Base-by-base conservation (phyloP, 2,888 invertebrate genomes). In the Drosophila testacea region DNA sequence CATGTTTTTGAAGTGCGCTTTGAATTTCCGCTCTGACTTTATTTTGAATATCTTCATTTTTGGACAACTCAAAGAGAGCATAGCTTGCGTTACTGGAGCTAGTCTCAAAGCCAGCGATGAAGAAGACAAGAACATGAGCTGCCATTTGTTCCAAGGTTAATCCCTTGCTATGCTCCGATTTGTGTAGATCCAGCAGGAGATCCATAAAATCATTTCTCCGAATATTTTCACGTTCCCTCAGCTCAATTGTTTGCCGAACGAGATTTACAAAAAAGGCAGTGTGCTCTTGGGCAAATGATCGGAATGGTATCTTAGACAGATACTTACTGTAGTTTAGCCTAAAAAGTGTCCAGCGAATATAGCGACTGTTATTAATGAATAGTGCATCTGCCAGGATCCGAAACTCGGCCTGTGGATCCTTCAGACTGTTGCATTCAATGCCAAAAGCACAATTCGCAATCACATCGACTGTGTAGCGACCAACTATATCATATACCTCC, bases 51-150 rank as follows among this genome's bases (percentile, higher is more conserved):
- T 92, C 84, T 1, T 90, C 92, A 79, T 94, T 92, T 9, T 91
- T 87, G 1, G 94, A 93, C 39, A 94, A 79, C 77, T 94, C 93
- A 73, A 92, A 94, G 11, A 94, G 80, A 1, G 92, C 92, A 70
- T 92, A 94, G 47, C 93, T 92, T 81, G 94, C 90, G 4, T 93
- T 93, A n/a, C 93, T 92, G 11, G 92, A 91, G 7, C 94, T 94
- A 0, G 94, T 94, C 84, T 94, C 94, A 64, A 93, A 94, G 1
- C 94, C 94, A 34, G 94, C 94, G 0, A 90, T 65, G 63, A 94
- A 94, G 75, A 95, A 94, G 0, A 94, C 83, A 34, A 94, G 92
- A 3, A 94, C 93, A 63, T 95, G 94, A 0, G 94, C 93, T 0
- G 93, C 92, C 5, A 95, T 73, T 39, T 94, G 83, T 3, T 93